These are phyloP conservation scores for Palythoa grandiflora DNA, from an alignment of 92 coral and sea anemone species.

Conservation along the genomic window DNA sequence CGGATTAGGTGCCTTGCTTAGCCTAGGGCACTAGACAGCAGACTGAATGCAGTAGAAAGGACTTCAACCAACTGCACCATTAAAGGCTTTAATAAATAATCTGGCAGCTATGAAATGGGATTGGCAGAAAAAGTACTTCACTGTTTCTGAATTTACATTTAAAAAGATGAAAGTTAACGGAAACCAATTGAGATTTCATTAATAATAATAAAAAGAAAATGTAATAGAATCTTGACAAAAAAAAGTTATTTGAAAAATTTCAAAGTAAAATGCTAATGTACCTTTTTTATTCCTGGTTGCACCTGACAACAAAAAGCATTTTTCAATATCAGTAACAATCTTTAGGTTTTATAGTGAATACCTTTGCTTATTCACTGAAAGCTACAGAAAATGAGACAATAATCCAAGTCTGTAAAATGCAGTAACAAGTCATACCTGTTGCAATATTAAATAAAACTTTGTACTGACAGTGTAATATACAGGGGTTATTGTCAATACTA, in stretches of 20 bases:
- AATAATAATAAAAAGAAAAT: too few species aligned
- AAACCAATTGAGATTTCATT: too few species aligned
- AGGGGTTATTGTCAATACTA: neutral
- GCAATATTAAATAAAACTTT: neutral
- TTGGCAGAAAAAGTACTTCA: too few species aligned
- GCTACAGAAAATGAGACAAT: neutral
- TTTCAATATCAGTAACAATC: neutral
- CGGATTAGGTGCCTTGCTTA: too few species aligned
- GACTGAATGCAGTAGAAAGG: too few species aligned
- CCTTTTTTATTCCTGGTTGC: slow-evolving; percentile 58
- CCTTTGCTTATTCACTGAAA: neutral
- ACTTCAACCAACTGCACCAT: too few species aligned
- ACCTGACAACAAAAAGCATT: slow-evolving; percentile 14
- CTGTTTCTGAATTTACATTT: too few species aligned
- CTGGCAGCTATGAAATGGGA: too few species aligned
- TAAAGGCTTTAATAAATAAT: too few species aligned
- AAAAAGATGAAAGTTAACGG: too few species aligned
- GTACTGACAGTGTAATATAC: slow-evolving; percentile 50
- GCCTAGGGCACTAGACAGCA: too few species aligned
- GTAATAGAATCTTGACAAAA: neutral
- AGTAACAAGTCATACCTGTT: neutral
- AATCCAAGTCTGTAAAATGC: neutral
- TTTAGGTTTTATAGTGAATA: neutral
- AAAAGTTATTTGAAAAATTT: neutral
- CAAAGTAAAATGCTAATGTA: neutral